phyloP scores from a whole-genome alignment of 1,140 invertebrate species.

The Doryteuthis pealeii region DNA sequence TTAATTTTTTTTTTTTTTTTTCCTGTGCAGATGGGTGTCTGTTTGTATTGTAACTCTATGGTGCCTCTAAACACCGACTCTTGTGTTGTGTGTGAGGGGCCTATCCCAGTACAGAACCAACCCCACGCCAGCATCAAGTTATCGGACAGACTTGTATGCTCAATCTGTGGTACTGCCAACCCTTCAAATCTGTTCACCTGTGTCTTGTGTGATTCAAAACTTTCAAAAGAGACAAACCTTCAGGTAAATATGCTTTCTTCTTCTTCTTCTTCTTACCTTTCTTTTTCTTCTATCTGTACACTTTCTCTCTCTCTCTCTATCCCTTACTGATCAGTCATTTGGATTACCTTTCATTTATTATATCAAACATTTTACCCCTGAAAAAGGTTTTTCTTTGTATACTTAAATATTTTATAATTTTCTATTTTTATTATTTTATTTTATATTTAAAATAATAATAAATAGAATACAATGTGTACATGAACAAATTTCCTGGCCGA shows the following conservation, averaged over 20 bases:
- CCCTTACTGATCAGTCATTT: no score
- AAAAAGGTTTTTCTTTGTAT: no score
- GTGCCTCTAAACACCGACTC: conserved; percentile 55
- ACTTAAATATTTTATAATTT: no score
- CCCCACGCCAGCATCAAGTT: conserved; percentile 40
- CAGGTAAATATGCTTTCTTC: neutral
- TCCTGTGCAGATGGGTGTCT: conserved; percentile 53
- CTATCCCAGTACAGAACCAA: conserved; percentile 51
- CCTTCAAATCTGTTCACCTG: conserved; percentile 44
- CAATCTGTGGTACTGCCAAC: conserved; percentile 49
- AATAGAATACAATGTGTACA: no score
- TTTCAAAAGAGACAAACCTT: conserved; percentile 26
- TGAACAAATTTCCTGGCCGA: no score
- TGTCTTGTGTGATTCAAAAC: conserved; percentile 43
- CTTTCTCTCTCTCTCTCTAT: neutral
- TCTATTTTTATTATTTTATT: no score
- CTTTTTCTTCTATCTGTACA: neutral
- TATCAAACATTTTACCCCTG: no score
- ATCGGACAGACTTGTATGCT: conserved; percentile 38
- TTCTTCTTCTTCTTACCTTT: neutral
- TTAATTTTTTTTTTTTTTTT: neutral
- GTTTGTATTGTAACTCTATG: conserved; percentile 53
- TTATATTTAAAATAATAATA: no score
- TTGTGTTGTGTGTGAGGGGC: conserved; percentile 58
- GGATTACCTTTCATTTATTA: no score